Evolutionary conservation across 2,797 vertebrate genomes (phyloP).

Genomic region (Eupleurogrammus muticus): DNA sequence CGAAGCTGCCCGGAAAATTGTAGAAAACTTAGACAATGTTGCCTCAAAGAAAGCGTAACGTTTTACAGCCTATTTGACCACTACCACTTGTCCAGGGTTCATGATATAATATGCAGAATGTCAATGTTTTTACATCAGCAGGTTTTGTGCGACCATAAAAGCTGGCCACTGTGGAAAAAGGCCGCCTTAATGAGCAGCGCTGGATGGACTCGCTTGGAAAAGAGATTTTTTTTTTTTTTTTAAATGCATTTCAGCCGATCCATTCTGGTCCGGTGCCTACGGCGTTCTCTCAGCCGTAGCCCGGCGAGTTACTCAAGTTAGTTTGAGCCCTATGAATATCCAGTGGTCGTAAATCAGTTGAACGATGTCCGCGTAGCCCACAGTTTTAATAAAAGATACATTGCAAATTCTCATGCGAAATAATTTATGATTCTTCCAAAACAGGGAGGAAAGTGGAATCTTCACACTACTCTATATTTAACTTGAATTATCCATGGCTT

Average conservation of each 20-base stretch:
- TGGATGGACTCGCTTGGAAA: constrained; percentile 29
- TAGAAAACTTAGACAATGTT: constrained; percentile 7
- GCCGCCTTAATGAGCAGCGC: constrained; percentile 35
- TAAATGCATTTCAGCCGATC: constrained; percentile 23
- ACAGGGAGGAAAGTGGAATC: constrained; percentile 14
- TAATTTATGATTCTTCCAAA: background rate
- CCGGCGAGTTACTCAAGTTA: constrained; percentile 7
- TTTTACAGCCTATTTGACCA: constrained; percentile 4
- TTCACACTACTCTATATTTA: constrained; percentile 16
- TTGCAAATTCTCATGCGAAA: background rate
- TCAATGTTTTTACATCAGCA: constrained; percentile 30
- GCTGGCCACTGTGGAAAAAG: constrained; percentile 20
- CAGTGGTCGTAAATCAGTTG: constrained; percentile 26
- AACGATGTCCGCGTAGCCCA: background rate
- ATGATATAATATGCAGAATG: constrained; percentile 44
- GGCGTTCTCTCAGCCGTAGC: constrained; percentile 31
- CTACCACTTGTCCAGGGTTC: constrained; percentile 7
- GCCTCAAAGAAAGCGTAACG: constrained; percentile 6
- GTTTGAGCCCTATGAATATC: constrained; percentile 28
- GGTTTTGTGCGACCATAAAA: constrained; percentile 13
- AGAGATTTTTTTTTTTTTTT: constrained; percentile 23
- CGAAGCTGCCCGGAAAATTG: background rate
- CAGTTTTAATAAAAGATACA: background rate
- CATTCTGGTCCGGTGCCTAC: constrained; percentile 36
- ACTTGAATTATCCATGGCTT: constrained; percentile 47